phyloP scores from a whole-genome alignment of 1,140 invertebrate genomes.

The Zaprionus ornatus region DNA sequence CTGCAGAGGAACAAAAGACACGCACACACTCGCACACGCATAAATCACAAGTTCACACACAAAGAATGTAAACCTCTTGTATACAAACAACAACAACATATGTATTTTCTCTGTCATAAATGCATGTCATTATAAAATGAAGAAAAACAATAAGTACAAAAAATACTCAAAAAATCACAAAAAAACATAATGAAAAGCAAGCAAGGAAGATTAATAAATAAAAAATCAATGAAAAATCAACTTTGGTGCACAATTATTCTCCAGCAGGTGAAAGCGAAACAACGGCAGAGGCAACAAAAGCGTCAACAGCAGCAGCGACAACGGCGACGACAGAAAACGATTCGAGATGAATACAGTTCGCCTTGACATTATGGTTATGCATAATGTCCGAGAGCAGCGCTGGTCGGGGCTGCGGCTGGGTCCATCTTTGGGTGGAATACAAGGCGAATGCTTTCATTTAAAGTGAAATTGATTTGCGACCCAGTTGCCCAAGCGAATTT shows the following conservation, averaged over 20 bases:
- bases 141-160: conserved; percentile 73
- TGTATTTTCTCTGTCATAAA: conserved; percentile 74
- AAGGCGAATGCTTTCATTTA: conserved; percentile 68
- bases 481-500: conserved; percentile 71
- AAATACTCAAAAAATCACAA: conserved; percentile 53
- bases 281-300: neutral
- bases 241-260: conserved; percentile 51
- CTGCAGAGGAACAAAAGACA: conserved; percentile 66
- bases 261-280: conserved; percentile 68
- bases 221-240: conserved; percentile 80
- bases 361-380: conserved; percentile 48
- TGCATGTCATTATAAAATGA: conserved; percentile 83
- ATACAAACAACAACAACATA: conserved; percentile 56
- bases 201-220: conserved; percentile 78
- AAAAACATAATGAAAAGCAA: conserved; percentile 50
- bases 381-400: conserved; percentile 50
- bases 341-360: conserved; percentile 21
- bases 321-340: conserved; percentile 26
- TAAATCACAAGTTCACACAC: conserved; percentile 52
- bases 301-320: neutral
- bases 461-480: conserved; percentile 81
- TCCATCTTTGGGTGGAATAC: conserved; percentile 64
- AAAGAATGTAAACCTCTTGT: conserved; percentile 76
- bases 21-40: conserved; percentile 31
- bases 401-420: conserved; percentile 47